These are phyloP conservation scores for Archips crataeganus DNA, from an alignment of 2,888 invertebrate species.

Conservation along the genomic window DNA sequence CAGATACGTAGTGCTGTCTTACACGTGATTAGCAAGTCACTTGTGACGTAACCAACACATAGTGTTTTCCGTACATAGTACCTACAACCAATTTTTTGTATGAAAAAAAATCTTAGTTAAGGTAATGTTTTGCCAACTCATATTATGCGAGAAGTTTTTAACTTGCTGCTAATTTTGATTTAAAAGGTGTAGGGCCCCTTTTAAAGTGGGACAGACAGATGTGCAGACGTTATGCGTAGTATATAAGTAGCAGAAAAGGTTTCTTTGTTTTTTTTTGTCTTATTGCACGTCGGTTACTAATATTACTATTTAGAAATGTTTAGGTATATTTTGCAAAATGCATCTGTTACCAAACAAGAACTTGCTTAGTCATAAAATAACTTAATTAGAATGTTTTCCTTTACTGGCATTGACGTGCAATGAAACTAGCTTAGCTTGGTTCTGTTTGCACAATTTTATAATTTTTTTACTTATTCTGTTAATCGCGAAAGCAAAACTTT, in stretches of 20 bases:
- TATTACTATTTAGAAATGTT: neutral
- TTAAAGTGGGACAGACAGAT: no score
- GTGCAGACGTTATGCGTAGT: neutral
- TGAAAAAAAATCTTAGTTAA: no score
- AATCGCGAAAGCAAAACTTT: neutral
- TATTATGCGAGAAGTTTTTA: neutral
- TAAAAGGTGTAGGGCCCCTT: no score
- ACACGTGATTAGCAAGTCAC: neutral
- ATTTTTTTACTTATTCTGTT: slow-evolving; percentile 3
- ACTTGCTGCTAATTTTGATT: no score
- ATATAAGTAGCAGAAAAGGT: neutral
- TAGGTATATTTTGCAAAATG: neutral
- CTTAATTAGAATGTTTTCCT: neutral
- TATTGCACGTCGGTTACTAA: no score
- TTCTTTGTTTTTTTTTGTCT: neutral
- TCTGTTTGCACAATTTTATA: slow-evolving; percentile 6
- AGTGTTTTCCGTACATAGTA: neutral
- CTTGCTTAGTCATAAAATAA: neutral
- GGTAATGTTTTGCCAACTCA: neutral
- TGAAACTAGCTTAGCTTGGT: neutral
- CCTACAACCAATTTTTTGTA: neutral
- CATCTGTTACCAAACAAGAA: neutral
- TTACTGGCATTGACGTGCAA: neutral
- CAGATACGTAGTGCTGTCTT: neutral
- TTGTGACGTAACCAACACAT: neutral